phyloP scores from a whole-genome alignment of 2,113 vertebrate species.

The Bujurquina vittata region DNA sequence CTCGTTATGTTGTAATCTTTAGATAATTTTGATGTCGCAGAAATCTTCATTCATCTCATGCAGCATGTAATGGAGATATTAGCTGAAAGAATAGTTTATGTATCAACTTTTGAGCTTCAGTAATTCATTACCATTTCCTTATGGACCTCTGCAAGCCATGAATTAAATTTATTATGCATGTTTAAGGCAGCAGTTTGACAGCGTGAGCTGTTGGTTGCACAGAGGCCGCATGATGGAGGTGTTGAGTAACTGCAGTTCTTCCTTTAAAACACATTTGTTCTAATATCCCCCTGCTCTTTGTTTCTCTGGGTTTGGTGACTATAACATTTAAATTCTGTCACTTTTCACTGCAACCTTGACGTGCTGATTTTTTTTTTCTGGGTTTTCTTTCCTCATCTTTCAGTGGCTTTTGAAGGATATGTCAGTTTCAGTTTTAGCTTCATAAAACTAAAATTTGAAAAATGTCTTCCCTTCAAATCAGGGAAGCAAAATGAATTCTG shows the following conservation, averaged over 20 bases:
- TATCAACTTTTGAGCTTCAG: neutral
- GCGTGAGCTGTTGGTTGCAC: neutral
- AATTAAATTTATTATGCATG: neutral
- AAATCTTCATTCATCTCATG: neutral
- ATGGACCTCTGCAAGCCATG: neutral
- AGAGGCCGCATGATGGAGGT: constrained; percentile 26
- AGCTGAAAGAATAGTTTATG: neutral
- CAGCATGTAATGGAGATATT: neutral
- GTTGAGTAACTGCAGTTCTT: neutral
- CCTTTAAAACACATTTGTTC: neutral
- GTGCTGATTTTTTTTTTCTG: neutral
- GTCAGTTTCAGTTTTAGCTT: neutral
- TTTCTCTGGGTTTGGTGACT: neutral
- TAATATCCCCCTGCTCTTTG: neutral
- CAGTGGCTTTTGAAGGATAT: neutral
- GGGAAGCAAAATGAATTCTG: neutral
- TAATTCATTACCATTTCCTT: neutral
- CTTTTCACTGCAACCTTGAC: neutral
- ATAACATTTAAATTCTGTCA: neutral
- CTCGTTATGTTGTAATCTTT: neutral
- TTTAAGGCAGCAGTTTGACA: no score
- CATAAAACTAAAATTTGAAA: neutral
- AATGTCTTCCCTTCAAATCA: neutral
- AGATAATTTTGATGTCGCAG: constrained; percentile 1
- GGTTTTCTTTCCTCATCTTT: neutral